A percentile compares a stretch with the other conserved stretches of the same genome.
Evolutionary conservation across 2,888 invertebrate genomes (phyloP).

Genomic region (Arrhopalites spinosus): DNA sequence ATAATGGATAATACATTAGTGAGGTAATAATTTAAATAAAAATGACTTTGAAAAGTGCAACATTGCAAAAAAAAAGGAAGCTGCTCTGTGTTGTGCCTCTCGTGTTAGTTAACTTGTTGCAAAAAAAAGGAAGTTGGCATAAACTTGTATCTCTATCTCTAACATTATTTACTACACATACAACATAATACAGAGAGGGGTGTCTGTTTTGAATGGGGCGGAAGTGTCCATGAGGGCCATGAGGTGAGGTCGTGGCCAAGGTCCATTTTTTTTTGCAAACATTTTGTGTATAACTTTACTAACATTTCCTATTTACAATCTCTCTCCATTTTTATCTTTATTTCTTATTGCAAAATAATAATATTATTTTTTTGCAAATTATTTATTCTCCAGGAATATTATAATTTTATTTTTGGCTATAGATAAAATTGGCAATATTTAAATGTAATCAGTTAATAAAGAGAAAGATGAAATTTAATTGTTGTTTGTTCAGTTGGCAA

Average conservation of each 20-base stretch:
- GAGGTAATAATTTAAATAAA: slow-evolving; percentile 10
- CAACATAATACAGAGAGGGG: slow-evolving; percentile 5
- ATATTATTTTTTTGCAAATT: too few relatives aligned
- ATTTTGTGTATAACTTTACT: too few relatives aligned
- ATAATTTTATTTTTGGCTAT: too few relatives aligned
- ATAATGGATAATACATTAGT: background rate
- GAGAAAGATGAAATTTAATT: too few relatives aligned
- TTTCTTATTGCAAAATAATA: too few relatives aligned
- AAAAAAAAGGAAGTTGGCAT: background rate
- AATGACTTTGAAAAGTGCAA: background rate
- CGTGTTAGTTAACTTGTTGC: too few relatives aligned
- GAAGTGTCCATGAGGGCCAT: slow-evolving; percentile 55
- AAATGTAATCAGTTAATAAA: too few relatives aligned
- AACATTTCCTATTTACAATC: background rate
- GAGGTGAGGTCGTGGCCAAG: slow-evolving; percentile 57
- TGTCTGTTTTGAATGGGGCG: slow-evolving; percentile 41
- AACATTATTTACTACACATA: too few relatives aligned
- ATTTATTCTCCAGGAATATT: too few relatives aligned
- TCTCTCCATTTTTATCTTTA: background rate
- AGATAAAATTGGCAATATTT: too few relatives aligned
- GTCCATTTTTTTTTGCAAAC: slow-evolving; percentile 40
- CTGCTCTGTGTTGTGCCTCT: too few relatives aligned
- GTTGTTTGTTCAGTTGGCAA: background rate
- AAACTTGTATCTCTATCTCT: too few relatives aligned
- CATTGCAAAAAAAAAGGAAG: background rate